These are phyloP conservation scores for Lypha dubia DNA, from an alignment of 2,888 invertebrate species.

Conservation along the genomic window DNA sequence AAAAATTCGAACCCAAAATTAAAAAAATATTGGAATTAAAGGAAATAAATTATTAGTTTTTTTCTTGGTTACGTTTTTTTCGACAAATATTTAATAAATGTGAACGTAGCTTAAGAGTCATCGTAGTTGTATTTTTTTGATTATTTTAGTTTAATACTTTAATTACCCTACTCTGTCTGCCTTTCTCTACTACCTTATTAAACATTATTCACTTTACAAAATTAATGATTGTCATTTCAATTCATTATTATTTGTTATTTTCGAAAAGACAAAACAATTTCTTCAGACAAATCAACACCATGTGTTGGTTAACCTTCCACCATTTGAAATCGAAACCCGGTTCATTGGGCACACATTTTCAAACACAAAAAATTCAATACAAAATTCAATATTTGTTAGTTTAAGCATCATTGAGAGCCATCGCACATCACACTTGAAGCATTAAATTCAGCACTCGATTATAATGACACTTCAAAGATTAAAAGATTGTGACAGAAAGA, in stretches of 20 bases:
- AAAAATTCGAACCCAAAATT: too few relatives aligned
- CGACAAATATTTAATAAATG: too few relatives aligned
- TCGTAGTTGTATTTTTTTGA: too few relatives aligned
- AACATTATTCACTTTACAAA: not conserved
- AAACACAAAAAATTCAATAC: constrained; percentile 26
- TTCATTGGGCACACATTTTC: not conserved
- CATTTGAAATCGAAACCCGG: constrained; percentile 36
- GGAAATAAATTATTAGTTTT: too few relatives aligned
- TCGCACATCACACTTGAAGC: constrained; percentile 64
- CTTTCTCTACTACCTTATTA: too few relatives aligned
- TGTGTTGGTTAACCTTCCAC: constrained; percentile 34
- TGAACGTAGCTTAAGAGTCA: too few relatives aligned
- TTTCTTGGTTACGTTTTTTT: too few relatives aligned
- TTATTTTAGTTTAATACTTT: too few relatives aligned
- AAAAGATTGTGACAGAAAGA: not conserved
- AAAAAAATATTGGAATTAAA: too few relatives aligned
- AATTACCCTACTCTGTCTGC: too few relatives aligned
- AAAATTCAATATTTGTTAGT: constrained; percentile 60
- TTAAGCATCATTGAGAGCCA: constrained; percentile 47
- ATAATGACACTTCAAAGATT: constrained; percentile 53
- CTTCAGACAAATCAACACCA: constrained; percentile 58
- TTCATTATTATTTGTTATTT: constrained; percentile 53
- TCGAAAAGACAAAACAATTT: not conserved
- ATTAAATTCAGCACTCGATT: constrained; percentile 66
- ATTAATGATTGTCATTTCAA: constrained; percentile 32